phyloP scores from a whole-genome alignment of 2,888 invertebrate species.

The Alitta virens region DNA sequence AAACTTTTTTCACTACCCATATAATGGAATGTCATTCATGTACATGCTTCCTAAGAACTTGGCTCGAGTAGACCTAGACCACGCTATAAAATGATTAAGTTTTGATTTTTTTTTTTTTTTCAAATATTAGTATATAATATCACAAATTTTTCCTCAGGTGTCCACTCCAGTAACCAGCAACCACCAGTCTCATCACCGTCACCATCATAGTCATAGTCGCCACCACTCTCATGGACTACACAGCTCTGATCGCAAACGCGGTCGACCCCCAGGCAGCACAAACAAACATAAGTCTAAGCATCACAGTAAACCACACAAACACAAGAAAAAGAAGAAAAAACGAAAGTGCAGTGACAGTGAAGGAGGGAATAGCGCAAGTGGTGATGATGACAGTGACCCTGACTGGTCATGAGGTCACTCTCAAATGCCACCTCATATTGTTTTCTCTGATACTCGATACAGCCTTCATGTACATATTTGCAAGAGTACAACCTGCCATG shows the following conservation, averaged over 20 bases:
- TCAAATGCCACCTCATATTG: no score
- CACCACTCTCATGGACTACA: not conserved
- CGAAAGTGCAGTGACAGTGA: constrained; percentile 42
- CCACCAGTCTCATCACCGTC: not conserved
- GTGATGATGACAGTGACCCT: constrained; percentile 41
- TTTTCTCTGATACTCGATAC: no score
- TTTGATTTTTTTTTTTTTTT: no score
- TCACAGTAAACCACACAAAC: constrained; percentile 16
- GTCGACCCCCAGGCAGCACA: not conserved
- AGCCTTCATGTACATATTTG: no score
- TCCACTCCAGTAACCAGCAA: not conserved
- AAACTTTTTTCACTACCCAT: no score
- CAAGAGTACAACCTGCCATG: no score
- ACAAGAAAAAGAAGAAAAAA: constrained; percentile 38
- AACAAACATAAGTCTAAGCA: not conserved
- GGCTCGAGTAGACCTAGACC: no score
- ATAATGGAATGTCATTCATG: no score
- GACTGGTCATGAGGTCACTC: constrained; percentile 7
- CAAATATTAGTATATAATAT: no score
- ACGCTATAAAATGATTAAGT: no score
- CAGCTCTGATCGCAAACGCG: not conserved
- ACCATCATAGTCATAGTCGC: not conserved
- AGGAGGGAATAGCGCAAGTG: constrained; percentile 36
- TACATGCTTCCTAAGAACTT: no score
- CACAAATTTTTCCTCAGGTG: no score